A percentile compares a stretch with the other conserved stretches of the same genome.
These are phyloP conservation scores for Apteryx mantelli DNA, from an alignment of 2,113 vertebrate genomes.

Conservation along the genomic window DNA sequence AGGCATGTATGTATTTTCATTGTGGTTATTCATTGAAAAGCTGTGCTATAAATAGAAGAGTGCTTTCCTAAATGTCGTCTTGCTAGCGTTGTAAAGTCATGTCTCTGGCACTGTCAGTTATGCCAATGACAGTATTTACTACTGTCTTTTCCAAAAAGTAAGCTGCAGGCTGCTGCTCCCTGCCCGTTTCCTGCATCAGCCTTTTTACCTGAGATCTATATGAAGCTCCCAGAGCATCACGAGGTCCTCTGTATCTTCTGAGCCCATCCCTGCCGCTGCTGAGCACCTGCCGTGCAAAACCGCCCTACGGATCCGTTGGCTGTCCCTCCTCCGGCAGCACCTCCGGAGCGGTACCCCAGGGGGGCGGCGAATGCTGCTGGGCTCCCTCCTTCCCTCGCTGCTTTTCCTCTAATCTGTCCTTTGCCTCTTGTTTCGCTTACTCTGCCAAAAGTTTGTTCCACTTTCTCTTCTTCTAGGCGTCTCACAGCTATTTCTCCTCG, in stretches of 20 bases:
- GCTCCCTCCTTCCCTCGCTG: background rate
- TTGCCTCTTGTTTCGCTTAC: background rate
- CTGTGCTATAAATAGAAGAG: background rate
- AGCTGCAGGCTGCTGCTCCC: background rate
- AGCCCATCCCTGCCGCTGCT: background rate
- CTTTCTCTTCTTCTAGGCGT: background rate
- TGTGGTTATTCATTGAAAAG: background rate
- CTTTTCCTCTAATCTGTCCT: background rate
- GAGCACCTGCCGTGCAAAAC: background rate
- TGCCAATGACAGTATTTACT: background rate
- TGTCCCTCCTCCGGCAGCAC: background rate
- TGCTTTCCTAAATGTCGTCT: background rate
- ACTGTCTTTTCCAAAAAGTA: background rate
- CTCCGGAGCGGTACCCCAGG: background rate
- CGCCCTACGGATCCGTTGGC: fast-evolving
- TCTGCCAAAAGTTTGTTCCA: background rate
- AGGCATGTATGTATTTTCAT: background rate
- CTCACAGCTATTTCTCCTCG: background rate
- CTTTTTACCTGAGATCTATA: background rate
- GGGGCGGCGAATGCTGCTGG: background rate
- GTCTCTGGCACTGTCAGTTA: background rate
- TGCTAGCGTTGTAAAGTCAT: background rate
- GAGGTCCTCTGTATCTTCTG: background rate
- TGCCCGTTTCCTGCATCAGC: background rate
- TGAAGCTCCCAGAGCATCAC: background rate